These are phyloP conservation scores for Actenoides hombroni DNA, from an alignment of 2,113 vertebrate species.

Conservation along the genomic window DNA sequence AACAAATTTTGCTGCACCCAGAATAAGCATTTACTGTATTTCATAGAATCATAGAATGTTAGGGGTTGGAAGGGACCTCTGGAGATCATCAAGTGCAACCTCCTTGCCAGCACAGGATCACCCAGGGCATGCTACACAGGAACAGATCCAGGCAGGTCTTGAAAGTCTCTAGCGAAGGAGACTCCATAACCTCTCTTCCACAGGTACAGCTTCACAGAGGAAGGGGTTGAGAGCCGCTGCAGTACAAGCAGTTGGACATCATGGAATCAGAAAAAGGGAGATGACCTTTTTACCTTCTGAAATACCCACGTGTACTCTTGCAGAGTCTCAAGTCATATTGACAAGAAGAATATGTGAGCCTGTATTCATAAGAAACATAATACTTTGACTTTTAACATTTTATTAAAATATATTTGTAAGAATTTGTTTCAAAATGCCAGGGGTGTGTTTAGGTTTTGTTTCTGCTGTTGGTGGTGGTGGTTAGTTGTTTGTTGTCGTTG, in stretches of 20 bases:
- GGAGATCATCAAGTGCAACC: no score
- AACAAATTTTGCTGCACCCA: background rate
- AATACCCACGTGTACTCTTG: background rate
- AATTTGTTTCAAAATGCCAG: background rate
- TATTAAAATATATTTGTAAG: background rate
- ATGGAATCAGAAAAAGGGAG: background rate
- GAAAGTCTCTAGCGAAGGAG: no score
- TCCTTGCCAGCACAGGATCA: no score
- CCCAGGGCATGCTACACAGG: no score
- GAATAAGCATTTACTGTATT: background rate
- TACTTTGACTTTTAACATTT: background rate
- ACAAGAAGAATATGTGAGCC: background rate
- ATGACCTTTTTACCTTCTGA: background rate
- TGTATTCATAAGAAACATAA: background rate
- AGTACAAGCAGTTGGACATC: background rate
- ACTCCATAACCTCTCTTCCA: background rate
- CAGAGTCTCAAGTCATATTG: background rate
- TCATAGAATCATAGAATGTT: no score
- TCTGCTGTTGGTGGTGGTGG: no score
- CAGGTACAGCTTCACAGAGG: accelerated
- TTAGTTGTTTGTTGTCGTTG: no score
- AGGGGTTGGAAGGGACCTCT: no score
- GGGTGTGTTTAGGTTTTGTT: no score
- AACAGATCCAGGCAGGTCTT: no score
- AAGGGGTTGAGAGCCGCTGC: background rate